A percentile compares a stretch with the other conserved stretches of the same genome.
Evolutionary conservation across 2,797 vertebrate species (phyloP).

Genomic region (Helicolenus hilgendorfi): DNA sequence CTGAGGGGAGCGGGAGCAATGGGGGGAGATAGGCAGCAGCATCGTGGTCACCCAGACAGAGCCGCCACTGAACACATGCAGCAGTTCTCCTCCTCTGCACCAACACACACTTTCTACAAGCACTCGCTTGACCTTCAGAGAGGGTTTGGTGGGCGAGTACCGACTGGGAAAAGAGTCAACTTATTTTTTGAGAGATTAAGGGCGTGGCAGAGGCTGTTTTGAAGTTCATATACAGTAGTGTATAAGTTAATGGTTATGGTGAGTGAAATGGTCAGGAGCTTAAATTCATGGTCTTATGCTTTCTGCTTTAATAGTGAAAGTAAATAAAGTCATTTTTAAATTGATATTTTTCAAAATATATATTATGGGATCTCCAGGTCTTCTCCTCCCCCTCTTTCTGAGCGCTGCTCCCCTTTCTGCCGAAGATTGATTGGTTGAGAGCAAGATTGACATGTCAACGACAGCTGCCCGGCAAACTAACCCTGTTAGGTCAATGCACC

Average conservation of each 20-base stretch:
- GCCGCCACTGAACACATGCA: constrained; percentile 59
- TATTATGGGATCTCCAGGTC: neutral
- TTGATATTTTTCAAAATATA: neutral
- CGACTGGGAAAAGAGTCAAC: neutral
- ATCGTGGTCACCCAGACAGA: constrained; percentile 68
- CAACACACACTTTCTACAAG: constrained; percentile 32
- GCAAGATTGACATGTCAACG: constrained; percentile 77
- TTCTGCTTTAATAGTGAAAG: neutral
- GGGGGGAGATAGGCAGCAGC: constrained; percentile 55
- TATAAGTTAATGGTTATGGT: neutral
- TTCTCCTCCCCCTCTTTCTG: constrained; percentile 14
- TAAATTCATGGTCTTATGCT: neutral
- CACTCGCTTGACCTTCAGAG: constrained; percentile 59
- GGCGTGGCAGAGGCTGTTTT: neutral
- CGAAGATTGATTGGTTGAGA: constrained; percentile 79
- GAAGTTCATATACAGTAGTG: neutral
- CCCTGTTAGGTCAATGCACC: constrained; percentile 81
- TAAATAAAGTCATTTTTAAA: neutral
- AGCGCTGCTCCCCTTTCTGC: constrained; percentile 38
- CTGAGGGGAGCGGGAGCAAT: constrained; percentile 56
- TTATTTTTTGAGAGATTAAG: constrained; percentile 20
- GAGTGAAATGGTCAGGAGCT: neutral
- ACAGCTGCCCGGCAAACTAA: constrained; percentile 78
- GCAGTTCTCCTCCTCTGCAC: constrained; percentile 57
- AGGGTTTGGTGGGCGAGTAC: neutral